phyloP scores from a whole-genome alignment of 2,888 invertebrate species.

The Amiota communis region DNA sequence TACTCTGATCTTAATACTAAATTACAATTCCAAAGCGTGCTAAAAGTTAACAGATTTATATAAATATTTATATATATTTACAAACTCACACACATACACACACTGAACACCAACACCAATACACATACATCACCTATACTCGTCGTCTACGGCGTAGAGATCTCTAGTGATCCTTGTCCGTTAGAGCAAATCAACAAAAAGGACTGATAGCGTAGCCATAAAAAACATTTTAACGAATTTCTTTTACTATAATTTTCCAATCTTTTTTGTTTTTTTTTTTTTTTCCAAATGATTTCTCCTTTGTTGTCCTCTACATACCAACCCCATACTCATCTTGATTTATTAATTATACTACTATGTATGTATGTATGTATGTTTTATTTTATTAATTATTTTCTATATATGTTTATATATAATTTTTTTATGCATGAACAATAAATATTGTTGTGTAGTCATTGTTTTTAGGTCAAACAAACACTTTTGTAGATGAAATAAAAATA shows the following conservation, averaged over 20 bases:
- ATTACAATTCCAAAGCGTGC: constrained; percentile 63
- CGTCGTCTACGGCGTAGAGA: neutral
- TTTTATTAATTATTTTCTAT: constrained; percentile 35
- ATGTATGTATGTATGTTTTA: constrained; percentile 25
- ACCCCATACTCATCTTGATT: no score
- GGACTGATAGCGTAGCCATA: constrained; percentile 66
- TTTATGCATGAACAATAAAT: constrained; percentile 6
- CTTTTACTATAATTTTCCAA: neutral
- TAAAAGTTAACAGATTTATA: constrained; percentile 45
- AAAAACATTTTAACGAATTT: constrained; percentile 57
- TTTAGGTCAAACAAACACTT: constrained; percentile 14
- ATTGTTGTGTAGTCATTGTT: constrained; percentile 23
- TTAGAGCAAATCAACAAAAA: constrained; percentile 42
- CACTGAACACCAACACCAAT: constrained; percentile 49
- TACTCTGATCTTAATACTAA: constrained; percentile 68
- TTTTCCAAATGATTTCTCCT: neutral
- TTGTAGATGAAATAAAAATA: neutral
- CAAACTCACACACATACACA: constrained; percentile 29
- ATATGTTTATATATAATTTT: constrained; percentile 42
- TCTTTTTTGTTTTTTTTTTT: neutral
- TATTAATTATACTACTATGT: neutral
- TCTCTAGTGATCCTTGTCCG: neutral
- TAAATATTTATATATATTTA: neutral
- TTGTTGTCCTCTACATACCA: neutral
- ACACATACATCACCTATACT: constrained; percentile 36